phyloP scores from a whole-genome alignment of 2,888 invertebrate species.

The Willowsia nigromaculata region DNA sequence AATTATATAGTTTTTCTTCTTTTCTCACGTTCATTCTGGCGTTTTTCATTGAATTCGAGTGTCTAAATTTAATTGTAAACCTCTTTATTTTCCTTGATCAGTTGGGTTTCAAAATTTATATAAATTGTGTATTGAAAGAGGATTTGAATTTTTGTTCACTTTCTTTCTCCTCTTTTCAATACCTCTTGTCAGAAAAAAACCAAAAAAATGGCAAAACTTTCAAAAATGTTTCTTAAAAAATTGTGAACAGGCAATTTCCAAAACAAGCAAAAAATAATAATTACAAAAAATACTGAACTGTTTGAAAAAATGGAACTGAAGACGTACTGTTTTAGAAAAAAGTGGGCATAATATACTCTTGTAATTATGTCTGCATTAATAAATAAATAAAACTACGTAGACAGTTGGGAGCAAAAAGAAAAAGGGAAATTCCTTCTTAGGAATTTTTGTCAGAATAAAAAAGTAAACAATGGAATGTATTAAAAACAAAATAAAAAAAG shows the following conservation, averaged over 20 bases:
- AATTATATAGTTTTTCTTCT: constrained; percentile 2
- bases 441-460: background rate
- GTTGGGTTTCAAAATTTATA: background rate
- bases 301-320: constrained; percentile 38
- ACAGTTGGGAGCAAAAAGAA: background rate
- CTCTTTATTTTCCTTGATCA: background rate
- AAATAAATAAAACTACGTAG: constrained; percentile 15
- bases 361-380: background rate
- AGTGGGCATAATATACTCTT: background rate
- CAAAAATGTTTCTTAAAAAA: constrained; percentile 66
- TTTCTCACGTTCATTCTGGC: background rate
- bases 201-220: constrained; percentile 74
- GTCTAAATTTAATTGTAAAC: background rate
- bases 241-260: constrained; percentile 60
- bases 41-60: constrained; percentile 19
- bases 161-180: constrained; percentile 52
- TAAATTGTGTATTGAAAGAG: constrained; percentile 13
- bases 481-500: background rate
- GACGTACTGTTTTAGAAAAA: constrained; percentile 19
- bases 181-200: constrained; percentile 68
- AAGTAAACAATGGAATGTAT: background rate
- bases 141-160: background rate
- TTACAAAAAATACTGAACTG: constrained; percentile 36
- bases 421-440: background rate
- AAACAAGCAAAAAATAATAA: constrained; percentile 43